These are phyloP conservation scores for Clanis bilineata DNA, from an alignment of 2,888 invertebrate species.

Conservation along the genomic window DNA sequence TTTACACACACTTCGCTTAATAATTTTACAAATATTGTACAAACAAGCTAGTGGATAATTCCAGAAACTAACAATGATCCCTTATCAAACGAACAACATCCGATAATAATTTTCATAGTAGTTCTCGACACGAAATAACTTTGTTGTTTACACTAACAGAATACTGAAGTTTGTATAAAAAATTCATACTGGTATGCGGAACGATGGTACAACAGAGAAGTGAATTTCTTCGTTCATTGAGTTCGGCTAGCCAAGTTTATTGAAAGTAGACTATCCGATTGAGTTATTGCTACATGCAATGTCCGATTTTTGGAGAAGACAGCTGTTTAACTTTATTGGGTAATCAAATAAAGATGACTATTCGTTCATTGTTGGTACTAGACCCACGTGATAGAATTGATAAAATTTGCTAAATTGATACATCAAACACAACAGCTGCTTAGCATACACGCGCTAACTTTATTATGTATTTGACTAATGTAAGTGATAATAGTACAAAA, in stretches of 20 bases:
- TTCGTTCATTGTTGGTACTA: background rate
- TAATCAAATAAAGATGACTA: background rate
- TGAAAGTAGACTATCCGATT: too few species aligned
- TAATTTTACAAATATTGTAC: background rate
- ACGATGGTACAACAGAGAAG: background rate
- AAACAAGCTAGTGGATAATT: constrained; percentile 7
- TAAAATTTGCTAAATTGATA: background rate
- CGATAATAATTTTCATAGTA: constrained; percentile 5
- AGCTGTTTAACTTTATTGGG: too few species aligned
- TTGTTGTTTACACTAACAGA: background rate
- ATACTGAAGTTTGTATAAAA: background rate
- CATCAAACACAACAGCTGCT: background rate
- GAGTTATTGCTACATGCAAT: too few species aligned
- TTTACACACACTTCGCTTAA: background rate
- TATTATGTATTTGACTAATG: background rate
- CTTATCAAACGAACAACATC: constrained; percentile 12
- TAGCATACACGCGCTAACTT: background rate
- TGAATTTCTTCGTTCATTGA: background rate
- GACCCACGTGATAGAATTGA: background rate
- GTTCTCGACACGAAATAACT: background rate
- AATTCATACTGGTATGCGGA: background rate
- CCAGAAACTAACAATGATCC: constrained; percentile 7
- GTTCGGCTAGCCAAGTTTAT: background rate
- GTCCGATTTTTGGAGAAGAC: too few species aligned
- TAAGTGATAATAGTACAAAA: constrained; percentile 7